phyloP scores from a whole-genome alignment of 2,113 vertebrate species.

The Boleophthalmus pectinirostris region DNA sequence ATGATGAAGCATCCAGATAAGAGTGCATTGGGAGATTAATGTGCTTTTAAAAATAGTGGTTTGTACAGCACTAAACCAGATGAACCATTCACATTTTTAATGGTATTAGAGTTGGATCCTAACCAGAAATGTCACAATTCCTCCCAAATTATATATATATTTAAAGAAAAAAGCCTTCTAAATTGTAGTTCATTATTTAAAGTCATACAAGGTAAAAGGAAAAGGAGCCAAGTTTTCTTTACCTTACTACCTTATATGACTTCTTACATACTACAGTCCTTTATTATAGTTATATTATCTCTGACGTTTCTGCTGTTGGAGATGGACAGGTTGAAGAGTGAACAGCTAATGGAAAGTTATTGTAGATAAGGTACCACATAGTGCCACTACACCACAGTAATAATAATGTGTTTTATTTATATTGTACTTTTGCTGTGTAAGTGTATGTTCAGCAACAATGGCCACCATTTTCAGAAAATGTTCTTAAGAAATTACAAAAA shows the following conservation, averaged over 20 bases:
- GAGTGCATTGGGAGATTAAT: background rate
- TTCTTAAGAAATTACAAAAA: constrained; percentile 1
- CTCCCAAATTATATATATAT: background rate
- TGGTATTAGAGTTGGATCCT: background rate
- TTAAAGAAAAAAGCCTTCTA: background rate
- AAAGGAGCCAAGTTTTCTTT: background rate
- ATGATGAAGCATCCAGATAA: constrained; percentile 6
- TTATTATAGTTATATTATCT: background rate
- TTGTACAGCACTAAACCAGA: background rate
- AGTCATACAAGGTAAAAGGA: background rate
- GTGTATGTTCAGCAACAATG: background rate
- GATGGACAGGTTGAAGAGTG: too few relatives aligned
- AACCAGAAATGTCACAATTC: background rate
- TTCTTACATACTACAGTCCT: background rate
- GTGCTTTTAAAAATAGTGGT: background rate
- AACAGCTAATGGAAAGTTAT: background rate
- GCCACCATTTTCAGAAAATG: background rate
- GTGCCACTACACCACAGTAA: too few relatives aligned
- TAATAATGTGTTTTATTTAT: background rate
- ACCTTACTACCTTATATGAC: too few relatives aligned
- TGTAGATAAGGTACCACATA: background rate
- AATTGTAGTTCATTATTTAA: background rate
- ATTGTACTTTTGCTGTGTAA: background rate
- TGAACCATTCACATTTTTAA: constrained; percentile 5
- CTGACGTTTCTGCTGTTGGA: background rate